phyloP scores from a whole-genome alignment of 2,797 vertebrate genomes.

The Taeniopygia guttata region DNA sequence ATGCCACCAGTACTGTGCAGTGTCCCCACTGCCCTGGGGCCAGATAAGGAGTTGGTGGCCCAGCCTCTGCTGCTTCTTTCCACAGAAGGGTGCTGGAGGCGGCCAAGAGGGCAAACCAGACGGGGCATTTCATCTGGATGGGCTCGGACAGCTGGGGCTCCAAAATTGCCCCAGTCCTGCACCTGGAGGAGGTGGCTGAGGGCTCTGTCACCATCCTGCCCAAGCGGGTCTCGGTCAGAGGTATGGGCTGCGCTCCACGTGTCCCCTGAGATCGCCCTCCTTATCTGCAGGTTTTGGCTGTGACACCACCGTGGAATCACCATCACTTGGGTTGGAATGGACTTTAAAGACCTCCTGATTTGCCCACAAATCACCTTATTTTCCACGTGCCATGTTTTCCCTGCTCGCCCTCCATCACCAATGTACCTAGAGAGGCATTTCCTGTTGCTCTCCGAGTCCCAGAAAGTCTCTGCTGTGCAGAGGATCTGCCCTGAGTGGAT shows the following conservation, averaged over 20 bases:
- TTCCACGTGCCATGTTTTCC: rapidly evolving
- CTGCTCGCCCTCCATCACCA: not conserved
- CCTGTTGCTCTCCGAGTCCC: not conserved
- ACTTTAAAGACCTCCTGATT: not conserved
- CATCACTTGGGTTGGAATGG: not conserved
- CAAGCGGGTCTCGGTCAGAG: conserved; percentile 89
- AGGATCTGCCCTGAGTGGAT: not conserved
- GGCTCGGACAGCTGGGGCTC: conserved; percentile 97
- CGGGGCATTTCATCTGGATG: conserved; percentile 95
- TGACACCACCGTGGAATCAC: not conserved
- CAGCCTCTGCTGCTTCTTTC: conserved; percentile 14
- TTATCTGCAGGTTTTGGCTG: not conserved
- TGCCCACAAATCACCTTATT: not conserved
- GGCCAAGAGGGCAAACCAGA: conserved; percentile 91
- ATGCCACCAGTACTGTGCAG: not conserved
- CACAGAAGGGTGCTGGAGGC: conserved; percentile 88
- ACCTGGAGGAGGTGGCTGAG: conserved; percentile 92
- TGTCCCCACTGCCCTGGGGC: not conserved
- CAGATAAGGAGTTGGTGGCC: rapidly evolving
- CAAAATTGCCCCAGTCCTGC: conserved; percentile 89
- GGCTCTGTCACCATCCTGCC: conserved; percentile 93
- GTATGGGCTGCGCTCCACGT: conserved; percentile 52
- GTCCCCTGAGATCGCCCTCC: not conserved
- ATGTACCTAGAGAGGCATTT: rapidly evolving
- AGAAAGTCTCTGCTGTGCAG: not conserved